Conservation (phyloP, 2,113 vertebrate genomes). For the Pygoscelis antarcticus region DNA sequence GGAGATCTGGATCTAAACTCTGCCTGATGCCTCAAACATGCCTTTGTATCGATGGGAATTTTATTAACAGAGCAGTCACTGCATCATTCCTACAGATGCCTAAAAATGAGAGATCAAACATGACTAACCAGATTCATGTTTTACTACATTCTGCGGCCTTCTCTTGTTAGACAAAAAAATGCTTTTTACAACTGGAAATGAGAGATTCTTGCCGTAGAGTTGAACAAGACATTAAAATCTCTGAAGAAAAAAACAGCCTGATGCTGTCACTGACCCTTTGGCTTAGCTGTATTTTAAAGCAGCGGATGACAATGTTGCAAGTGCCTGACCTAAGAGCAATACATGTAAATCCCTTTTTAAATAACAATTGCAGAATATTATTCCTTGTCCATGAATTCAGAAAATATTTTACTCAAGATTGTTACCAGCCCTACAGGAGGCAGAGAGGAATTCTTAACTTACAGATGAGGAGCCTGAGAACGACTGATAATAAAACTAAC, state of each 20-base stretch:
- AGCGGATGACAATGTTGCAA: not conserved
- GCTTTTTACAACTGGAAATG: not conserved
- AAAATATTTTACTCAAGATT: not conserved
- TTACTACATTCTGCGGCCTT: not conserved
- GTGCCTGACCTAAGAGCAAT: not conserved
- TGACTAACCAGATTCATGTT: not conserved
- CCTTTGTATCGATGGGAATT: not conserved
- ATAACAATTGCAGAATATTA: not conserved
- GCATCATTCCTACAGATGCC: not conserved
- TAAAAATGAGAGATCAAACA: not conserved
- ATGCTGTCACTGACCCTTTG: not conserved
- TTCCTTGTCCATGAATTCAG: not conserved
- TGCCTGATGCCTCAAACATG: not conserved
- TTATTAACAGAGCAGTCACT: not conserved
- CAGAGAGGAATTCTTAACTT: not conserved
- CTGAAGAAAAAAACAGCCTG: not conserved
- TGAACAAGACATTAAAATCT: not conserved
- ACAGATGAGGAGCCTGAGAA: not conserved
- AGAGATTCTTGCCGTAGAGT: not conserved
- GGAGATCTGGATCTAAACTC: not conserved
- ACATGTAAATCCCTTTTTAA: not conserved
- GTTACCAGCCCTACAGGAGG: not conserved
- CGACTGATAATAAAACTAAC: not conserved
- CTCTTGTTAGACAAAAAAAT: not conserved
- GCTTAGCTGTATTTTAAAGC: not conserved